Evolutionary conservation across 2,113 vertebrate species (phyloP).

Genomic region (Apistogramma diplotaenia): DNA sequence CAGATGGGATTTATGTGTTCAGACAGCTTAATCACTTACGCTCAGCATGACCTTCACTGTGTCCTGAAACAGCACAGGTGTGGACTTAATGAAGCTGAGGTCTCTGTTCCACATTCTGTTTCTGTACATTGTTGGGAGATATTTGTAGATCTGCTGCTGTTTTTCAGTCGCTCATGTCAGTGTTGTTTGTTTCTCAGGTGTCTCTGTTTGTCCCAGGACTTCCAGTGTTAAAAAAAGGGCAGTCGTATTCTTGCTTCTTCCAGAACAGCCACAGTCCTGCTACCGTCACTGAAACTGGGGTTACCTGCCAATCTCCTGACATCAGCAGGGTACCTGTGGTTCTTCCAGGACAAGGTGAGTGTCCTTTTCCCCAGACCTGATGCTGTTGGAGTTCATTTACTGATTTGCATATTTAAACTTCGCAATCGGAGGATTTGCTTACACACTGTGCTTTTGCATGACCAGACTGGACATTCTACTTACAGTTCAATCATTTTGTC

Average conservation of each 20-base stretch:
- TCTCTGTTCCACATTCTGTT: not conserved
- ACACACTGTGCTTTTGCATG: not conserved
- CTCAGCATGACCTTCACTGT: not conserved
- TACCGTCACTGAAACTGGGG: constrained; percentile 77
- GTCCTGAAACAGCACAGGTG: not conserved
- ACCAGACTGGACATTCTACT: not conserved
- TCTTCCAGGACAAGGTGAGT: constrained; percentile 83
- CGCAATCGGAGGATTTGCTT: not conserved
- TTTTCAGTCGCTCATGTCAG: not conserved
- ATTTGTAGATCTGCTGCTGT: not conserved
- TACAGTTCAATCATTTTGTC: constrained; percentile 5
- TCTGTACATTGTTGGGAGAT: not conserved
- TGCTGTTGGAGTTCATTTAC: not conserved
- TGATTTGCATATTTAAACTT: constrained; percentile 7
- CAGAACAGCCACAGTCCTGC: constrained; percentile 83
- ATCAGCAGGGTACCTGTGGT: constrained; percentile 77
- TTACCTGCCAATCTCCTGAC: constrained; percentile 87
- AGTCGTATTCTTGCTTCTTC: constrained; percentile 89
- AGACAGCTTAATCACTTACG: constrained; percentile 1
- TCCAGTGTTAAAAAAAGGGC: constrained; percentile 79
- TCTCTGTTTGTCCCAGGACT: constrained; percentile 84
- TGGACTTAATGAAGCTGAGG: not conserved
- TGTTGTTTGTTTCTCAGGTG: constrained; percentile 74
- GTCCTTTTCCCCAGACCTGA: not conserved
- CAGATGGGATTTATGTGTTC: constrained; percentile 6